Conservation (phyloP, 1,140 invertebrate species). For the Gyrodactylus bullatarudis region DNA sequence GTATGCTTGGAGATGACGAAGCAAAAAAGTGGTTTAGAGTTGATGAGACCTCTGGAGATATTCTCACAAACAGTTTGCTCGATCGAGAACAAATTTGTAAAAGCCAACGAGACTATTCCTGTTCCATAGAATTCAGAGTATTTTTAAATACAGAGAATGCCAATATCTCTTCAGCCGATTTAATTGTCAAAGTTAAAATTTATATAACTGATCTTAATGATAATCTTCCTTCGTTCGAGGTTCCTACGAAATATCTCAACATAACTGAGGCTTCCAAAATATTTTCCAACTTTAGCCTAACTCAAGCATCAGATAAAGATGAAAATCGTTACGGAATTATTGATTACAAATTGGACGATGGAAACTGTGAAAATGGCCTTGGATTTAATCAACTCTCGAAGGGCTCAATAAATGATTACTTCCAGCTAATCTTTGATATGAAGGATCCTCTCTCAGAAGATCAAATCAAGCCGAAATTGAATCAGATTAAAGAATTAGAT, state of each 20-base stretch:
- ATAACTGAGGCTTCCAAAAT: neutral
- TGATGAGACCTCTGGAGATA: neutral
- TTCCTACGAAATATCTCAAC: neutral
- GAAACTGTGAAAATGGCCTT: neutral
- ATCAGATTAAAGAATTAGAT: neutral
- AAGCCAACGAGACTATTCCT: neutral
- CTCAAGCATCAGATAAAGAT: neutral
- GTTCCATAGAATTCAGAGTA: neutral
- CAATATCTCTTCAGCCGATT: neutral
- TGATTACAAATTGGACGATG: neutral
- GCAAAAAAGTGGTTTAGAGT: neutral
- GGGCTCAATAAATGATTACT: neutral
- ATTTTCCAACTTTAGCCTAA: neutral
- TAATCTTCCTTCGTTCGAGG: neutral
- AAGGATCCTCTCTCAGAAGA: neutral
- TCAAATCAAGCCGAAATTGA: neutral
- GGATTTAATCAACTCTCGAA: neutral
- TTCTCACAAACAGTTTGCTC: neutral
- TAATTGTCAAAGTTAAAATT: neutral
- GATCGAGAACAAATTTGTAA: slow-evolving; percentile 1
- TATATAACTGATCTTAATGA: slow-evolving; percentile 2
- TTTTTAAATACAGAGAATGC: neutral
- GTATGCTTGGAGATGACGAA: neutral
- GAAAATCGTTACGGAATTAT: neutral
- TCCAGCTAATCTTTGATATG: neutral